Conservation (phyloP, 2,113 vertebrate species). For the Mobula hypostoma region DNA sequence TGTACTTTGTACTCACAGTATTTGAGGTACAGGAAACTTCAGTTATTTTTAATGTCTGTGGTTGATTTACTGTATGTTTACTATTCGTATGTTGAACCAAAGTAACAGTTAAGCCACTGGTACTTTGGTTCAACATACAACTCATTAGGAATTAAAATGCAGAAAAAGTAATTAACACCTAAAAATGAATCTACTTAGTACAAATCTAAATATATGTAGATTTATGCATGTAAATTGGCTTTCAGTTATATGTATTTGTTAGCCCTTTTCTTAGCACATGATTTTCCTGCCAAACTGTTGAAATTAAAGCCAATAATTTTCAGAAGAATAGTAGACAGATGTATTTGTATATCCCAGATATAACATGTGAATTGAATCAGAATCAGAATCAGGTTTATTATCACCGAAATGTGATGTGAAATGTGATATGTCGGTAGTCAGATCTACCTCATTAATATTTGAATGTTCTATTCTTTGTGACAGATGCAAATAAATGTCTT, state of each 20-base stretch:
- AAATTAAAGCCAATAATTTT: neutral
- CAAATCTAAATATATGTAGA: neutral
- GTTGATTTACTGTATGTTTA: neutral
- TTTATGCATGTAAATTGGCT: neutral
- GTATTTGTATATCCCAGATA: neutral
- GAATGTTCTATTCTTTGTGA: neutral
- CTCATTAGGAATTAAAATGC: neutral
- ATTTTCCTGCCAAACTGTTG: neutral
- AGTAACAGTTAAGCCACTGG: neutral
- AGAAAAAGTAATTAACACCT: neutral
- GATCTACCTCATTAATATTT: constrained; percentile 6
- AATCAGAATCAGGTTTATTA: no score
- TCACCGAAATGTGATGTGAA: neutral
- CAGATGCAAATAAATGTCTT: neutral
- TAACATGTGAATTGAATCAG: neutral
- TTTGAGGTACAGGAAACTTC: constrained; percentile 67
- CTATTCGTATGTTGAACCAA: no score
- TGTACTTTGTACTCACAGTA: constrained; percentile 96
- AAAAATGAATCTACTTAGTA: neutral
- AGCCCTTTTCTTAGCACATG: neutral
- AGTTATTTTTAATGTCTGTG: neutral
- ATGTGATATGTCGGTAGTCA: neutral
- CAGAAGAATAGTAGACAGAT: neutral
- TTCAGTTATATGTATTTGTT: neutral
- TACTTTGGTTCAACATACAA: neutral